A percentile compares a stretch with the other conserved stretches of the same genome.
Evolutionary conservation across 2,797 vertebrate species (phyloP).

Genomic region (Cynodonichthys magdalenae): DNA sequence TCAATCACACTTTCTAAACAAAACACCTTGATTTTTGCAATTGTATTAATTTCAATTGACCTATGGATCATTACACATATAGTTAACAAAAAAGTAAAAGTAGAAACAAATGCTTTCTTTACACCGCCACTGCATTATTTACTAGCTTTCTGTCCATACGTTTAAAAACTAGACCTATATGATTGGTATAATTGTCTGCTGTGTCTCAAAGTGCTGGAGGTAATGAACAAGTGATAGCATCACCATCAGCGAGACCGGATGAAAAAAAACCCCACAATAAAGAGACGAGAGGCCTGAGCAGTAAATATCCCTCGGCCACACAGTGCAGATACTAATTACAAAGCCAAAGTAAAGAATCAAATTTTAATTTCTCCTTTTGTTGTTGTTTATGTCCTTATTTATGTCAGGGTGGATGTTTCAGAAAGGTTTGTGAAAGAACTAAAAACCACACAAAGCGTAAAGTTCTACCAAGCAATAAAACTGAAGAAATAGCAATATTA

Average conservation of each 20-base stretch:
- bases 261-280: slow-evolving; percentile 86
- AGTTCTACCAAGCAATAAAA: slow-evolving; percentile 7
- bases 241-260: slow-evolving; percentile 73
- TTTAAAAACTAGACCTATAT: slow-evolving; percentile 88
- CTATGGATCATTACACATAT: too few relatives aligned
- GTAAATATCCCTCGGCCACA: slow-evolving; percentile 87
- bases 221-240: slow-evolving; percentile 85
- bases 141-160: slow-evolving; percentile 83
- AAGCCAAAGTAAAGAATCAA: slow-evolving; percentile 95
- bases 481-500: too few relatives aligned
- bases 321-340: slow-evolving; percentile 94
- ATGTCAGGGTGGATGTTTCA: slow-evolving; percentile 87
- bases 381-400: slow-evolving; percentile 81
- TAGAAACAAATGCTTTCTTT: neutral
- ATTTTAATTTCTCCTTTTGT: slow-evolving; percentile 91
- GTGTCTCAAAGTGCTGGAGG: slow-evolving; percentile 87
- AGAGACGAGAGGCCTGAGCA: slow-evolving; percentile 67
- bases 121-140: neutral
- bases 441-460: slow-evolving; percentile 21
- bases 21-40: too few relatives aligned
- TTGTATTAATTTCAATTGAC: too few relatives aligned
- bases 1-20: too few relatives aligned
- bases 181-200: slow-evolving; percentile 87
- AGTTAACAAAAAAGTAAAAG: neutral
- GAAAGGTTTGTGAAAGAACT: slow-evolving; percentile 83